phyloP scores from a whole-genome alignment of 1,140 invertebrate genomes.

The Ephestia elutella region DNA sequence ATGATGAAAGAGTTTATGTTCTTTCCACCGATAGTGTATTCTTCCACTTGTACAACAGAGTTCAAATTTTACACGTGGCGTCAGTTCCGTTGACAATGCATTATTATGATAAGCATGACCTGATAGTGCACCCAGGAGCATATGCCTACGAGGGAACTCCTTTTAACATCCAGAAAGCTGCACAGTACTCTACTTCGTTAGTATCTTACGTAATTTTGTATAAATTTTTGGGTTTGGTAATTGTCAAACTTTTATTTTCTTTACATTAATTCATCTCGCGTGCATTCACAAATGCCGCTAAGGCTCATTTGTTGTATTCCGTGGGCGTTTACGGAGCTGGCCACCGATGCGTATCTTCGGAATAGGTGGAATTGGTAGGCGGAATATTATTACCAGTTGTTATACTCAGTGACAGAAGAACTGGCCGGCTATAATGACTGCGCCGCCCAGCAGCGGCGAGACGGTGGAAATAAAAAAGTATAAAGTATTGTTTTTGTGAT shows the following conservation, averaged over 20 bases:
- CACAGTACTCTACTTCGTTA: too few relatives aligned
- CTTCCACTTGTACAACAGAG: too few relatives aligned
- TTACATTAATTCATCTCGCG: background rate
- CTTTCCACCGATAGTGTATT: too few relatives aligned
- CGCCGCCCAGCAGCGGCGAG: slow-evolving; percentile 37
- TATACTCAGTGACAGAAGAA: slow-evolving; percentile 51
- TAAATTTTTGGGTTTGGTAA: background rate
- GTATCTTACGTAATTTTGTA: too few relatives aligned
- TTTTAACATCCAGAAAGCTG: too few relatives aligned
- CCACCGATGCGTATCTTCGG: slow-evolving; percentile 63
- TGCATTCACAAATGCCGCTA: background rate
- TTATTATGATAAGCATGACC: too few relatives aligned
- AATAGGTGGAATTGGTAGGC: slow-evolving; percentile 63
- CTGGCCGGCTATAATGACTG: slow-evolving; percentile 34
- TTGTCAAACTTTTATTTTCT: background rate
- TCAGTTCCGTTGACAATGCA: too few relatives aligned
- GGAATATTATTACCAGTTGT: slow-evolving; percentile 58
- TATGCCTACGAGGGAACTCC: too few relatives aligned
- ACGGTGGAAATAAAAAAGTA: slow-evolving; percentile 30
- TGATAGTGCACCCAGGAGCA: too few relatives aligned
- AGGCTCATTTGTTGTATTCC: slow-evolving; percentile 36
- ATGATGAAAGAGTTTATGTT: too few relatives aligned
- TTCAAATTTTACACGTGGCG: too few relatives aligned
- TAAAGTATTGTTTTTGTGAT: slow-evolving; percentile 17
- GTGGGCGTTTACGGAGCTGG: slow-evolving; percentile 39